phyloP scores from a whole-genome alignment of 2,113 vertebrate species.

The Eira barbara region DNA sequence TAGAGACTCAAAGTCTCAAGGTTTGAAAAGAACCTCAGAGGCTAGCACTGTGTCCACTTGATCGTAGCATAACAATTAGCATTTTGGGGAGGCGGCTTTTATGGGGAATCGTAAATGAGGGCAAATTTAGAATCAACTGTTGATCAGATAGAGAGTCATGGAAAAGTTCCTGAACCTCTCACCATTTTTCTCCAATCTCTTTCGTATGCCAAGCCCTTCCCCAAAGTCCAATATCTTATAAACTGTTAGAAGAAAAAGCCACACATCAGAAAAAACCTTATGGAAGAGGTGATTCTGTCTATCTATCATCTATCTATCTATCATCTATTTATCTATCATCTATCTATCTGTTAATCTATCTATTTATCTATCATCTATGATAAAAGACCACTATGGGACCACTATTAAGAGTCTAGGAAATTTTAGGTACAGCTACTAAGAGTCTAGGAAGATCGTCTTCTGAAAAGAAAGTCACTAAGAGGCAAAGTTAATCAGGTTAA shows the following conservation, averaged over 20 bases:
- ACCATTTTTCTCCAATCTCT: neutral
- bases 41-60: neutral
- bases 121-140: neutral
- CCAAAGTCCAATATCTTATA: neutral
- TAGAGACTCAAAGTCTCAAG: neutral
- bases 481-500: neutral
- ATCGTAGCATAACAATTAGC: neutral
- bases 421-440: neutral
- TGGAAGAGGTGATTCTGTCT: neutral
- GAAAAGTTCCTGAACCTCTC: neutral
- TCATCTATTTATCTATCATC: neutral
- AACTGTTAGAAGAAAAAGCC: neutral
- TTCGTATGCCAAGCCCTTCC: neutral
- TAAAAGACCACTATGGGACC: neutral
- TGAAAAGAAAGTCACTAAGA: constrained; percentile 42
- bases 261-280: neutral
- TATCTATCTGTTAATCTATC: neutral
- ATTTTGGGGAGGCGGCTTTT: neutral
- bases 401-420: neutral
- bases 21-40: neutral
- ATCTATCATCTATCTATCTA: neutral
- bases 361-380: neutral
- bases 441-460: constrained; percentile 23
- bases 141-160: neutral
- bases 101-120: neutral